Percentiles rank a stretch among this genome's conserved stretches.
Conservation (phyloP, 2,113 vertebrate genomes). For the Rhinoderma darwinii region DNA sequence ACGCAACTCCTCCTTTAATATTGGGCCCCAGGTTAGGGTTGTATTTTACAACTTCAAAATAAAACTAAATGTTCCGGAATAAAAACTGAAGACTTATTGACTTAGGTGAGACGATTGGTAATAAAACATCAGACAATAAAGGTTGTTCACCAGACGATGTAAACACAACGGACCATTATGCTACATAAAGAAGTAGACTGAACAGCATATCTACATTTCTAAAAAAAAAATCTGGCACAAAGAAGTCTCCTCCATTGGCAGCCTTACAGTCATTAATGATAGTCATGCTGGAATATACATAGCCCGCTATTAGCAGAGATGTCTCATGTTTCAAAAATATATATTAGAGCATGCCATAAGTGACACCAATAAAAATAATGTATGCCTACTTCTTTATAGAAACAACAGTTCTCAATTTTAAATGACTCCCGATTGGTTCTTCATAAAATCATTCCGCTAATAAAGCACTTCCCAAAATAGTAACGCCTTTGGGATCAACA, state of each 20-base stretch:
- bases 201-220: not conserved
- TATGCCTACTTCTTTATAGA: not conserved
- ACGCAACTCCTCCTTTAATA: too few species aligned
- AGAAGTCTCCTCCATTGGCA: too few species aligned
- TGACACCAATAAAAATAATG: not conserved
- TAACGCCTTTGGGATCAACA: slow-evolving; percentile 5
- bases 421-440: not conserved
- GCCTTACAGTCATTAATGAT: not conserved
- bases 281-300: too few species aligned
- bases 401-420: too few species aligned
- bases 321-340: too few species aligned
- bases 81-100: not conserved
- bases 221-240: too few species aligned
- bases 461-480: not conserved
- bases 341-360: not conserved
- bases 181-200: not conserved
- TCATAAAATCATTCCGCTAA: not conserved
- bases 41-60: not conserved
- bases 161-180: not conserved
- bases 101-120: too few species aligned
- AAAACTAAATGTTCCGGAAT: not conserved
- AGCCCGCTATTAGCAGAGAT: not conserved
- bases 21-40: not conserved
- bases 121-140: too few species aligned
- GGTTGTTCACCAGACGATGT: not conserved